A percentile compares a stretch with the other conserved stretches of the same genome.
Evolutionary conservation across 2,888 invertebrate genomes (phyloP).

Genomic region (Pyralis farinalis): DNA sequence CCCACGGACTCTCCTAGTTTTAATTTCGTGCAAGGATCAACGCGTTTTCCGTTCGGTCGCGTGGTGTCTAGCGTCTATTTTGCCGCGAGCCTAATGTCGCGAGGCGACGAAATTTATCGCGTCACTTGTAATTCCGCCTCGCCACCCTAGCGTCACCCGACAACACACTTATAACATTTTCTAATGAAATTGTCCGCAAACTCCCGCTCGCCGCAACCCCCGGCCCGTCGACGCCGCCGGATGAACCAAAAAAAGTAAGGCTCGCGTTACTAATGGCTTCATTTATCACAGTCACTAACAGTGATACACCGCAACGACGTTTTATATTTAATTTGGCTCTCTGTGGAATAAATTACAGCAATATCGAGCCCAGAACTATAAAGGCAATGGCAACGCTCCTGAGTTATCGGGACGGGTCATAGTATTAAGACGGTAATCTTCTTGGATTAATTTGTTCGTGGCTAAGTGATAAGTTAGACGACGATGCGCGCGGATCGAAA

Average conservation of each 20-base stretch:
- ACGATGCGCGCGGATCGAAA: conserved; percentile 41
- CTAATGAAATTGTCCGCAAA: conserved; percentile 81
- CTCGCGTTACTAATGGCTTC: conserved; percentile 81
- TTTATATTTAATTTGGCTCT: conserved; percentile 80
- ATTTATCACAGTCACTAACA: conserved; percentile 81
- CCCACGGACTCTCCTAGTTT: conserved; percentile 71
- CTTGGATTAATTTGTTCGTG: conserved; percentile 70
- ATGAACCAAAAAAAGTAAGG: conserved; percentile 79
- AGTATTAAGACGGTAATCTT: conserved; percentile 64
- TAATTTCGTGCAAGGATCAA: conserved; percentile 47
- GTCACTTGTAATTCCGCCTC: conserved; percentile 70
- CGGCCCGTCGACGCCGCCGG: conserved; percentile 69
- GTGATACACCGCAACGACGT: conserved; percentile 79
- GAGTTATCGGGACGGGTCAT: conserved; percentile 67
- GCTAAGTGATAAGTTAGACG: conserved; percentile 71
- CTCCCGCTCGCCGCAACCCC: conserved; percentile 67
- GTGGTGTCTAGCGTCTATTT: conserved; percentile 40
- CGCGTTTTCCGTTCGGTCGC: conserved; percentile 40
- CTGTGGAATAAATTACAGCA: conserved; percentile 74
- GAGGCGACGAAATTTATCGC: conserved; percentile 77
- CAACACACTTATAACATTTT: conserved; percentile 77
- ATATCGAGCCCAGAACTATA: conserved; percentile 70
- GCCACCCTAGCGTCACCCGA: conserved; percentile 52
- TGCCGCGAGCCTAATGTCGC: conserved; percentile 67
- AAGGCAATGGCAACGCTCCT: conserved; percentile 56